Base-by-base conservation (phyloP, 1,140 invertebrate species). In the Nebria ingens region DNA sequence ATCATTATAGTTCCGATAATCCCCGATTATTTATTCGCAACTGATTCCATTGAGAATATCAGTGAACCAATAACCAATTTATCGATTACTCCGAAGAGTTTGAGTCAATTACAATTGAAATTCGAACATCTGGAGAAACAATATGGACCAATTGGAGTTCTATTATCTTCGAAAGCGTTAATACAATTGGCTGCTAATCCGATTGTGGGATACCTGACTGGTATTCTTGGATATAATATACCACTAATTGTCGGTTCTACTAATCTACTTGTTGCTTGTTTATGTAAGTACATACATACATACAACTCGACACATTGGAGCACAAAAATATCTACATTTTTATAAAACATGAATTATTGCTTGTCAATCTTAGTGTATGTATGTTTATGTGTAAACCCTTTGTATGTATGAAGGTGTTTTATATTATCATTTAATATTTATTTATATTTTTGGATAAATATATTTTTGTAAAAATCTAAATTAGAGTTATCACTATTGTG, bases 101-200 rank as follows among this genome's bases (percentile, higher is more conserved):
- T 67, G 52, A 67, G 71, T 60, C 62, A 65, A 49, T 53, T 68
- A 22, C 66, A 70, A 62, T 51, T 68, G 61, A 68, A 70, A 68
- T 69, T 58, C 54, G 60, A 62, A 61, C 65, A 67, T 23, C 63
- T 72, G 1, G 69, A 73, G 60, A 73, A 76, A 34, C 87, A 89
- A 66, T 90, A 91, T 68, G 82, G 84, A 3, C 76, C 82, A 62
- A 80, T 93, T 22, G 91, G 90, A 17, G 68, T 91, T 13, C 72
- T 95, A 58, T 78, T 93, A 58, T 89, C 90, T 34, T 89, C 88
- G 21, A 93, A 93, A 74, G 89, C 91, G 21, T 71, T 93, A 29
- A 82, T 93, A 6, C 91, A 95, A 74, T 77, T 94, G 57, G 68
- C 89, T 55, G 78, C 86, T 61, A 94, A 93, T 72, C 89, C 90